These are phyloP conservation scores for Hapalemur alaotrensis DNA, from an alignment of 2,797 vertebrate species.

Conservation along the genomic window DNA sequence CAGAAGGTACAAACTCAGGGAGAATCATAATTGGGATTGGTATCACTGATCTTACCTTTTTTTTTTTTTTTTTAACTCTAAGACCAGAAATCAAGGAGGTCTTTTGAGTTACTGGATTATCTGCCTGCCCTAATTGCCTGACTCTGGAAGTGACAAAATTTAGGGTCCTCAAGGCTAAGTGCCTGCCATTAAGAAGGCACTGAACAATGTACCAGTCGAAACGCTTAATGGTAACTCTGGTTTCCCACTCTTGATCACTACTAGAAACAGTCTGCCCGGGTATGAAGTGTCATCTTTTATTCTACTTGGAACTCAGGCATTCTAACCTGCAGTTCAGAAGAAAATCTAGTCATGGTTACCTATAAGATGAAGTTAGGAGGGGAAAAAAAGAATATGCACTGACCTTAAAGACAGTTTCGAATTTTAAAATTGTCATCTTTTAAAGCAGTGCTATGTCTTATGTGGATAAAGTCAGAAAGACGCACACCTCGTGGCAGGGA, in stretches of 20 bases:
- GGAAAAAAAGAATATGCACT: neutral
- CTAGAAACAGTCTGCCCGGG: accelerated
- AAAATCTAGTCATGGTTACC: neutral
- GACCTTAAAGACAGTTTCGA: neutral
- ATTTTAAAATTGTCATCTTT: neutral
- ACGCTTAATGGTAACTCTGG: neutral
- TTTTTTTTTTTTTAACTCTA: neutral
- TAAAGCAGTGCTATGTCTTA: neutral
- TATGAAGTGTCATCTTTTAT: neutral
- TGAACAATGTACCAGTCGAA: neutral
- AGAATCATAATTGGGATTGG: neutral
- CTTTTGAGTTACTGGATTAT: neutral
- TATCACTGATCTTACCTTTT: neutral
- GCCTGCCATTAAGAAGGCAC: neutral
- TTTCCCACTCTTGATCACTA: neutral
- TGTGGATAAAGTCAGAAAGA: neutral
- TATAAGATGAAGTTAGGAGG: neutral
- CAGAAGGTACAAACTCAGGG: neutral
- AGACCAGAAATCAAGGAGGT: neutral
- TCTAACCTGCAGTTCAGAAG: neutral
- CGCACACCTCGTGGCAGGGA: neutral
- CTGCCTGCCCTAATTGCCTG: neutral
- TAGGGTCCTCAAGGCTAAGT: neutral
- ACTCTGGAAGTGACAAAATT: neutral
- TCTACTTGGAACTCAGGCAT: neutral